These are phyloP conservation scores for Enteromius fasciolatus DNA, from an alignment of 2,797 vertebrate species.

Conservation along the genomic window DNA sequence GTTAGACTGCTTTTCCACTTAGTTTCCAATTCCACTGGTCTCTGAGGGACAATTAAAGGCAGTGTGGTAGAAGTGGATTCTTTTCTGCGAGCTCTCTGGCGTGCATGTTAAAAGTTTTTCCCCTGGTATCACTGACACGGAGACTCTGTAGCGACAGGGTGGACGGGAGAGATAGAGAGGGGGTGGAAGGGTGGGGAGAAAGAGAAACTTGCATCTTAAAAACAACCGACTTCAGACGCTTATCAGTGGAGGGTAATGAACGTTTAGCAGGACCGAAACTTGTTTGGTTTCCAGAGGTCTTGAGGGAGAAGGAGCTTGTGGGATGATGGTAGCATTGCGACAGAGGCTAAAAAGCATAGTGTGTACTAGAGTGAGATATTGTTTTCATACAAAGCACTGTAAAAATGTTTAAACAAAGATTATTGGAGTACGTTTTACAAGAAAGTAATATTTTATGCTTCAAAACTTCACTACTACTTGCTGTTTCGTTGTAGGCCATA, in stretches of 20 bases:
- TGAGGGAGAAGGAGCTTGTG: constrained; percentile 14
- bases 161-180: constrained; percentile 12
- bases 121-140: constrained; percentile 62
- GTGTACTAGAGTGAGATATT: background rate
- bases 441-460: background rate
- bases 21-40: constrained; percentile 81
- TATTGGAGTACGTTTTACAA: background rate
- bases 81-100: constrained; percentile 76
- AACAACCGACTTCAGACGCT: background rate
- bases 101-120: constrained; percentile 78
- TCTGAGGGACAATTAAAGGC: constrained; percentile 83
- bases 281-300: constrained; percentile 13
- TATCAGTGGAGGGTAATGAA: background rate
- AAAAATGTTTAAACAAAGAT: background rate
- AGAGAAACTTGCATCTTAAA: constrained; percentile 23
- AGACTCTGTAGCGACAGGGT: constrained; percentile 66
- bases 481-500: background rate
- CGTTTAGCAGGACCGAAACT: constrained; percentile 36
- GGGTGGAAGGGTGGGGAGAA: background rate
- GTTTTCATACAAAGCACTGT: background rate
- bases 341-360: background rate
- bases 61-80: constrained; percentile 77
- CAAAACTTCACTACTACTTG: background rate
- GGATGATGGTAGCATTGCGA: background rate
- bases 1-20: constrained; percentile 78